A percentile compares a stretch with the other conserved stretches of the same genome.
Evolutionary conservation across 2,113 vertebrate genomes (phyloP).

Genomic region (Pachyramphus minor): DNA sequence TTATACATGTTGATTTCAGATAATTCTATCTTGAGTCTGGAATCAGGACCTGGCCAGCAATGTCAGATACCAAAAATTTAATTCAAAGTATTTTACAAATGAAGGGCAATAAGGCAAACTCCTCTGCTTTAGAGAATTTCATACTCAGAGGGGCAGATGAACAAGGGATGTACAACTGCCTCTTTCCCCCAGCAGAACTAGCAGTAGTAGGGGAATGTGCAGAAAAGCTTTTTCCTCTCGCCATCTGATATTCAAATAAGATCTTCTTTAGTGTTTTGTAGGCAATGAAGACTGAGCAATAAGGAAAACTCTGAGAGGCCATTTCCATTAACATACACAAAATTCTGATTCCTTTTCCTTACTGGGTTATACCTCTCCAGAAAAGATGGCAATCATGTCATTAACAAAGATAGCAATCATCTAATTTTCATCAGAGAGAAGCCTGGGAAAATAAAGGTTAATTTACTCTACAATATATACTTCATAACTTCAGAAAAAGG

Average conservation of each 20-base stretch:
- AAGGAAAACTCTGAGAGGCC: background rate
- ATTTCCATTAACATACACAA: background rate
- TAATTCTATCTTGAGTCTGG: background rate
- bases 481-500: background rate
- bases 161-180: background rate
- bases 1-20: background rate
- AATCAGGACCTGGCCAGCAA: background rate
- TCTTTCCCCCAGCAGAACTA: background rate
- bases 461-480: background rate
- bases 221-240: background rate
- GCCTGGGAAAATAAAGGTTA: background rate
- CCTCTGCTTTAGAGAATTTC: background rate
- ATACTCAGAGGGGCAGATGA: background rate
- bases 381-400: background rate
- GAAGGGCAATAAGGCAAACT: background rate
- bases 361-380: background rate
- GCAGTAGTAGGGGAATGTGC: background rate
- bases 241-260: background rate
- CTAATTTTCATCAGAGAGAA: background rate
- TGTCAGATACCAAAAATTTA: background rate
- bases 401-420: background rate
- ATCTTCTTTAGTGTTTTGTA: background rate
- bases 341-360: background rate
- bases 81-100: background rate
- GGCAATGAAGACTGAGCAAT: background rate